These are phyloP conservation scores for Parauchenoglanis punctatus DNA, from an alignment of 2,797 vertebrate genomes.

Conservation along the genomic window DNA sequence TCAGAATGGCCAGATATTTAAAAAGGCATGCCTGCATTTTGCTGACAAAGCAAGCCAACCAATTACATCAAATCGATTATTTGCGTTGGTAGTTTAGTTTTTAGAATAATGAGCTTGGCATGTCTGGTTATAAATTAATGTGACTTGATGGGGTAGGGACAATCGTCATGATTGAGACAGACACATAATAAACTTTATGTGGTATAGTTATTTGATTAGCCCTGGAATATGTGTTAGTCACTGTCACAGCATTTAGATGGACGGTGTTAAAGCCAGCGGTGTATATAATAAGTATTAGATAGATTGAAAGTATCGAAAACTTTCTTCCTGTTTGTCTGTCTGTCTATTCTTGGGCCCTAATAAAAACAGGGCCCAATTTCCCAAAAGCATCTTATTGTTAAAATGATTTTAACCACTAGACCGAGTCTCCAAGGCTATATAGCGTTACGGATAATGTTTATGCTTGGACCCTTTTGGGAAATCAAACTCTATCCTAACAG, in stretches of 20 bases:
- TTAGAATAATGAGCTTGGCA: constrained; percentile 51
- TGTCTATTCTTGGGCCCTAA: neutral
- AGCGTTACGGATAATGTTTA: constrained; percentile 29
- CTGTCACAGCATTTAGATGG: constrained; percentile 10
- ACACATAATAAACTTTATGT: constrained; percentile 30
- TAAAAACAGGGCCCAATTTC: neutral
- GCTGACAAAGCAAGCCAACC: constrained; percentile 45
- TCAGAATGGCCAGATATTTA: constrained; percentile 42
- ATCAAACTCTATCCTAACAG: constrained; percentile 46
- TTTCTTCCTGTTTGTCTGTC: constrained; percentile 12
- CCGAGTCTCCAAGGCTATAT: constrained; percentile 3
- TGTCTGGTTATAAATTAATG: constrained; percentile 42
- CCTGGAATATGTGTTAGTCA: constrained; percentile 24
- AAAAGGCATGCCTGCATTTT: constrained; percentile 42
- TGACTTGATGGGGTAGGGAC: constrained; percentile 31
- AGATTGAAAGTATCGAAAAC: neutral
- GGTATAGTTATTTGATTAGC: constrained; percentile 11
- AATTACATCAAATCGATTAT: constrained; percentile 31
- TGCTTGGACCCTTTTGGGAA: constrained; percentile 33
- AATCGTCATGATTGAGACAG: constrained; percentile 18
- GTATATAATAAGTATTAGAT: neutral
- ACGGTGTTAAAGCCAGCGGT: constrained; percentile 1
- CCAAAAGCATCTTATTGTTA: constrained; percentile 10
- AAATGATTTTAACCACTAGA: constrained; percentile 12
- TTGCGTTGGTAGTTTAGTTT: constrained; percentile 36